Conservation (phyloP, 2,113 vertebrate species). For the Lamprologus ornatipinnis region DNA sequence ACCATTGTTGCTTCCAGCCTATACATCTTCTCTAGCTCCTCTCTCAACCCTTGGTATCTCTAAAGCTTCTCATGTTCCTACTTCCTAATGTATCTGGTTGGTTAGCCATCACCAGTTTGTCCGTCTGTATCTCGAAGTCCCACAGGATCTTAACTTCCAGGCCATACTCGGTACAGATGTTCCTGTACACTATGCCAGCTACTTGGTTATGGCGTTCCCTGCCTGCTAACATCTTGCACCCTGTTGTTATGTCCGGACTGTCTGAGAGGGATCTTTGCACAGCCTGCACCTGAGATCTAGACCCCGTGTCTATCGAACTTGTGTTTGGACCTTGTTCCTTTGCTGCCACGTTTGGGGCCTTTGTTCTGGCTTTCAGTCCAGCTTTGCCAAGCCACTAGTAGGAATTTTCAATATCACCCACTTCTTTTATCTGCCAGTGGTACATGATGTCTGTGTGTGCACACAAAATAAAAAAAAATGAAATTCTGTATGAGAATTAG, state of each 20-base stretch:
- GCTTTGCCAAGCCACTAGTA: background rate
- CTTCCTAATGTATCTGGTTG: background rate
- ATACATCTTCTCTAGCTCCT: background rate
- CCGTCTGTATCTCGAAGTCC: background rate
- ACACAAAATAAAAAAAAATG: background rate
- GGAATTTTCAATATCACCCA: background rate
- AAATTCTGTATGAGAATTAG: background rate
- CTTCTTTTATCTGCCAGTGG: background rate
- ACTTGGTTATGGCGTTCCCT: background rate
- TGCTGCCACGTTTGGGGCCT: background rate
- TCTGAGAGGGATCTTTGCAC: background rate
- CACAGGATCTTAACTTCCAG: background rate
- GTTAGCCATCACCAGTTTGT: background rate
- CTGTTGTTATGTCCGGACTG: background rate
- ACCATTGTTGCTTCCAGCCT: background rate
- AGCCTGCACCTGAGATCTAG: background rate
- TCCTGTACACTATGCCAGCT: background rate
- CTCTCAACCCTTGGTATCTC: background rate
- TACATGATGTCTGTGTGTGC: background rate
- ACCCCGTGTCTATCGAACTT: background rate
- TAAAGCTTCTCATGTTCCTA: background rate
- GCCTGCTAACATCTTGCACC: background rate
- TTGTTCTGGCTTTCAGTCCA: background rate
- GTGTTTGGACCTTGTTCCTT: background rate
- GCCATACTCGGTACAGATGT: background rate